A percentile compares a stretch with the other conserved stretches of the same genome.
Conservation (phyloP, 2,113 vertebrate genomes). For the Poecile atricapillus region DNA sequence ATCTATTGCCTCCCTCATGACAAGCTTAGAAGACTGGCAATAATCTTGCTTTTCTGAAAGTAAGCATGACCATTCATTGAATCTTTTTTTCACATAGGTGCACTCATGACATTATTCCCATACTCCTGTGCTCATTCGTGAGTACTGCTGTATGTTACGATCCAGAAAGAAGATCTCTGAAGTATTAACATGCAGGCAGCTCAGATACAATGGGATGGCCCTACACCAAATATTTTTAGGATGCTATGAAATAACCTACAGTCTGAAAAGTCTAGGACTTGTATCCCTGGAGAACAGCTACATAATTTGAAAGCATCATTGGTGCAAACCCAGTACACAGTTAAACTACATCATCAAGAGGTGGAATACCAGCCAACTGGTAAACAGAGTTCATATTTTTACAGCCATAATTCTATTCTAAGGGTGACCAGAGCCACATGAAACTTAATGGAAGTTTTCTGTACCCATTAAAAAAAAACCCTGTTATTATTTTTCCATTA, state of each 20-base stretch:
- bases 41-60: neutral
- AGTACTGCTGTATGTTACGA: neutral
- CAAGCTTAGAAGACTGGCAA: neutral
- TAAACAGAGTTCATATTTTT: neutral
- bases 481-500: fast-evolving
- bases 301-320: neutral
- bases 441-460: neutral
- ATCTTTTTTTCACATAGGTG: neutral
- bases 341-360: neutral
- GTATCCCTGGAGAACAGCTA: neutral
- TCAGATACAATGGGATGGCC: neutral
- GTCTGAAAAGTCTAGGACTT: neutral
- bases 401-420: neutral
- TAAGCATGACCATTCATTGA: neutral
- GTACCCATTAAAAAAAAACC: neutral
- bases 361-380: neutral
- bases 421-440: neutral
- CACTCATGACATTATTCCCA: neutral
- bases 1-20: neutral
- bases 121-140: neutral
- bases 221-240: neutral
- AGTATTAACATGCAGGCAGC: neutral
- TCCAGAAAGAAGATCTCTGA: neutral
- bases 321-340: neutral
- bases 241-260: neutral